A percentile compares a stretch with the other conserved stretches of the same genome.
These are phyloP conservation scores for Piprites chloris DNA, from an alignment of 2,113 vertebrate genomes.

Conservation along the genomic window DNA sequence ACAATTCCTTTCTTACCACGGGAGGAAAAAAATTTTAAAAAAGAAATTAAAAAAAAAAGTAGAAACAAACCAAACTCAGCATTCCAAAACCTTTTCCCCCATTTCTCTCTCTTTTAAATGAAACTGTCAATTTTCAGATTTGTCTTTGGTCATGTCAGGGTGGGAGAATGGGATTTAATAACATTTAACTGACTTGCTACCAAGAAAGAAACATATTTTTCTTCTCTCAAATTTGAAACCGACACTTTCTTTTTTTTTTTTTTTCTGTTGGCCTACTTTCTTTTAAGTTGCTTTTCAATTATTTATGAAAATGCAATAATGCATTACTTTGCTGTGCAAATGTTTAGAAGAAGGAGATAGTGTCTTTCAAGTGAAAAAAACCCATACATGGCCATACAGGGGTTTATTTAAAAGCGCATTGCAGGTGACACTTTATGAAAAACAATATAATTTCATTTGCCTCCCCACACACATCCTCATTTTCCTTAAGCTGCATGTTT, in stretches of 20 bases:
- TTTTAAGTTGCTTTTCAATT: constrained; percentile 77
- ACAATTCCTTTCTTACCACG: not conserved
- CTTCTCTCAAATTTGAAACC: constrained; percentile 59
- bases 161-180: constrained; percentile 53
- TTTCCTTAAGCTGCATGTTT: constrained; percentile 7
- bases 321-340: constrained; percentile 70
- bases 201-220: constrained; percentile 65
- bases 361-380: constrained; percentile 52
- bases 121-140: constrained; percentile 32
- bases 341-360: constrained; percentile 68
- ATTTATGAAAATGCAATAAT: constrained; percentile 77
- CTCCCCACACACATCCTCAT: not conserved
- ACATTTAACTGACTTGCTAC: constrained; percentile 67
- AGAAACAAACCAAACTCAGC: not conserved
- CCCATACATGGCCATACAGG: not conserved
- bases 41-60: not conserved
- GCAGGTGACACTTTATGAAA: constrained; percentile 34
- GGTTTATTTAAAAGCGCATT: not conserved
- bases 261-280: constrained; percentile 70
- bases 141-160: constrained; percentile 40
- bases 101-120: constrained; percentile 16
- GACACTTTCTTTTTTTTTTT: constrained; percentile 41
- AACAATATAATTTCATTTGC: not conserved
- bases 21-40: too few species aligned
- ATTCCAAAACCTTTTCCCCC: not conserved